Conservation (phyloP, 2,888 invertebrate species). For the Xylota sylvarum region DNA sequence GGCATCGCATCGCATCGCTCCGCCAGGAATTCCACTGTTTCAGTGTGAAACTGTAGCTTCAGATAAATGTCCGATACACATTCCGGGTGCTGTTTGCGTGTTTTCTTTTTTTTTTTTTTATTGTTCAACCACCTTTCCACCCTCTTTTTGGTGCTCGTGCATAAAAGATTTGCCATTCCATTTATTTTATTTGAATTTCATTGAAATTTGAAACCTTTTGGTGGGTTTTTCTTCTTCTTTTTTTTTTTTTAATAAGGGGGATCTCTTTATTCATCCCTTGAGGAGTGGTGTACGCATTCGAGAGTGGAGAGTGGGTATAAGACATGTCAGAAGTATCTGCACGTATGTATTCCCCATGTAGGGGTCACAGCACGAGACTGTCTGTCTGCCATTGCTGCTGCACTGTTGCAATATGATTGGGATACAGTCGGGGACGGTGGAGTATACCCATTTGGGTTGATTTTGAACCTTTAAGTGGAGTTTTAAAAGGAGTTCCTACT, state of each 20-base stretch:
- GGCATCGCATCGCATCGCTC: slow-evolving; percentile 27
- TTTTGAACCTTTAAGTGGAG: too few relatives aligned
- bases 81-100: slow-evolving; percentile 57
- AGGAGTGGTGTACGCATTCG: slow-evolving; percentile 63
- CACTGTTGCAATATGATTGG: slow-evolving; percentile 47
- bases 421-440: slow-evolving; percentile 25
- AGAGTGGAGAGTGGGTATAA: slow-evolving; percentile 25
- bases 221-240: slow-evolving; percentile 26
- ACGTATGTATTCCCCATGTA: slow-evolving; percentile 37
- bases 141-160: slow-evolving; percentile 33
- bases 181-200: slow-evolving; percentile 77
- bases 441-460: neutral
- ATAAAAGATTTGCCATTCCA: slow-evolving; percentile 76
- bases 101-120: too few relatives aligned
- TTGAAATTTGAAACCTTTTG: slow-evolving; percentile 77
- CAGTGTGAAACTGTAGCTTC: slow-evolving; percentile 55
- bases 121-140: slow-evolving; percentile 53
- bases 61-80: slow-evolving; percentile 48
- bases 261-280: slow-evolving; percentile 71
- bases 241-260: slow-evolving; percentile 65
- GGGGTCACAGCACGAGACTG: slow-evolving; percentile 52
- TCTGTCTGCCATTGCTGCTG: slow-evolving; percentile 46
- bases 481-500: too few relatives aligned
- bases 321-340: slow-evolving; percentile 41
- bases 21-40: slow-evolving; percentile 60